Percentiles rank a stretch among this genome's conserved stretches.
phyloP scores from a whole-genome alignment of 2,113 vertebrate species.

The Etia nguti region DNA sequence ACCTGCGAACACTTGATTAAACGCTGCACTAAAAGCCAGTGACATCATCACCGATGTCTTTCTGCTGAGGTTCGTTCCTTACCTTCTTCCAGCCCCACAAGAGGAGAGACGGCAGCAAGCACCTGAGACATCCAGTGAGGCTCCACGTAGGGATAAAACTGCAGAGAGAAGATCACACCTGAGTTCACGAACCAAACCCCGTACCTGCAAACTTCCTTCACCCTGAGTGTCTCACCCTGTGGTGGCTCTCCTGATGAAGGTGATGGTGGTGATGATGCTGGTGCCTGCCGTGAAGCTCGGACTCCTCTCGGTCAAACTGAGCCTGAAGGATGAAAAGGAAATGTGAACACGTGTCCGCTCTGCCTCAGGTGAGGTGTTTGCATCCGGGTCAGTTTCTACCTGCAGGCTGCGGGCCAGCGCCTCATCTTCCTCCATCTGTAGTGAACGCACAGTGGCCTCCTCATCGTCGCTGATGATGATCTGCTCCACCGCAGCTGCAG shows the following conservation, averaged over 20 bases:
- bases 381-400: constrained; percentile 7
- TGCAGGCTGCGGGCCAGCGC: constrained; percentile 69
- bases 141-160: constrained; percentile 40
- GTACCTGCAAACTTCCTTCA: not conserved
- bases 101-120: constrained; percentile 28
- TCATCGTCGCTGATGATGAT: constrained; percentile 72
- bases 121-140: constrained; percentile 61
- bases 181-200: not conserved
- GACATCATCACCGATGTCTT: fast-evolving
- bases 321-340: constrained; percentile 37
- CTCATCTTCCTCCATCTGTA: constrained; percentile 71
- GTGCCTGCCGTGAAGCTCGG: not conserved
- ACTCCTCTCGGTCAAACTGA: constrained; percentile 69
- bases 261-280: constrained; percentile 5
- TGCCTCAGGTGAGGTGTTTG: not conserved
- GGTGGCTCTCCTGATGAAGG: not conserved
- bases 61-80: not conserved
- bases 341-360: not conserved
- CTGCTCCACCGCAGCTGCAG: not conserved
- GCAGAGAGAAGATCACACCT: not conserved
- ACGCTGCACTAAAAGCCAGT: not conserved
- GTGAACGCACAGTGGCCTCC: constrained; percentile 42
- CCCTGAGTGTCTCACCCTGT: constrained; percentile 11
- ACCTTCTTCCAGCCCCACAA: constrained; percentile 23
- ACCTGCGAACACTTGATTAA: not conserved